phyloP scores from a whole-genome alignment of 1,140 invertebrate species.

The Drosophila truncata region DNA sequence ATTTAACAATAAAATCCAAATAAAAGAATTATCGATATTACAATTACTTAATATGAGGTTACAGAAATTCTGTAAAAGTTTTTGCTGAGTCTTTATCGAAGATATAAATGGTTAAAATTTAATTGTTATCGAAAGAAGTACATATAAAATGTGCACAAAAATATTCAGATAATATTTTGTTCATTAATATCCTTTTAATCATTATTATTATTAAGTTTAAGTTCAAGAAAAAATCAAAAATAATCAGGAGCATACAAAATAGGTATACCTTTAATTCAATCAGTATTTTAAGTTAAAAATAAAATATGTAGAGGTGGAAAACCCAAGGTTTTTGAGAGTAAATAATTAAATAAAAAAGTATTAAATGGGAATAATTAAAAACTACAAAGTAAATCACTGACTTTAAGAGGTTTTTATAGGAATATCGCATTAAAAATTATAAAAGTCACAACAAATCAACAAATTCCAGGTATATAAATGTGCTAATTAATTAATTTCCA shows the following conservation, averaged over 20 bases:
- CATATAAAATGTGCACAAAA: not conserved
- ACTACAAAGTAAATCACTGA: not conserved
- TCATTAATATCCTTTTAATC: too few species aligned
- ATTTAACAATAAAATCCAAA: too few species aligned
- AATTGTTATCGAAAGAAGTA: not conserved
- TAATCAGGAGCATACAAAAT: not conserved
- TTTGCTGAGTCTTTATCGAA: not conserved
- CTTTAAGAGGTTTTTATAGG: not conserved
- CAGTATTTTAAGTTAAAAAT: not conserved
- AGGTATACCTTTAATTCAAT: not conserved
- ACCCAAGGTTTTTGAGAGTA: not conserved
- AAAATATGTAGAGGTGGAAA: not conserved
- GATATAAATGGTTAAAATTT: not conserved
- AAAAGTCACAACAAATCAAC: not conserved
- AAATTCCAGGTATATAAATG: not conserved
- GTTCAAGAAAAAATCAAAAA: not conserved
- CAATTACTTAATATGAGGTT: too few species aligned
- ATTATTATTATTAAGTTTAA: too few species aligned
- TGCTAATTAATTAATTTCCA: conserved; percentile 15
- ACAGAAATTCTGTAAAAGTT: not conserved
- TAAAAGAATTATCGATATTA: not conserved
- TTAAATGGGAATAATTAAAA: not conserved
- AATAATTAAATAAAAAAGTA: not conserved
- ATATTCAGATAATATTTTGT: not conserved
- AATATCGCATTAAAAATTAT: not conserved